phyloP scores from a whole-genome alignment of 1,140 invertebrate genomes.

The Hylaeus volcanicus region DNA sequence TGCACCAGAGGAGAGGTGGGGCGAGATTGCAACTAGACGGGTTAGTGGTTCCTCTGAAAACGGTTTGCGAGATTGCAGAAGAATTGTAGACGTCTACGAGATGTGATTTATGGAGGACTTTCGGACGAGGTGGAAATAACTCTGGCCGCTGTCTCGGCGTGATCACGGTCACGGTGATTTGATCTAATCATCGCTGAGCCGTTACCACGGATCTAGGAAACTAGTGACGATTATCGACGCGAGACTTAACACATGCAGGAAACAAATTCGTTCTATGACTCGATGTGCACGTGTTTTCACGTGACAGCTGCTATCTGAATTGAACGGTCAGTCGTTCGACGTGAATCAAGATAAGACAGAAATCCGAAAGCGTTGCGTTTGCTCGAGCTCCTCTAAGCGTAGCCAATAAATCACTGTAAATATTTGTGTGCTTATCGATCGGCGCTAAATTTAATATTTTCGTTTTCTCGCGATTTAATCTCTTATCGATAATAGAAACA shows the following conservation, averaged over 20 bases:
- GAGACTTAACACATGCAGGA: not conserved
- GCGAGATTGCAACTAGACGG: constrained; percentile 18
- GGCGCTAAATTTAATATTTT: not conserved
- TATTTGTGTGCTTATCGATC: not conserved
- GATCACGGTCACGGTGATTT: constrained; percentile 58
- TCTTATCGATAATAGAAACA: too few species aligned
- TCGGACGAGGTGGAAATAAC: constrained; percentile 43
- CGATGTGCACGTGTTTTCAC: not conserved
- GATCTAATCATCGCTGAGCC: constrained; percentile 50
- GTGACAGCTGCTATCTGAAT: not conserved
- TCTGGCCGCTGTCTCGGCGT: constrained; percentile 30
- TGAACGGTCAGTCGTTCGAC: not conserved
- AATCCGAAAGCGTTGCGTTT: not conserved
- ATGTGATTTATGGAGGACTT: constrained; percentile 67
- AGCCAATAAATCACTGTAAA: not conserved
- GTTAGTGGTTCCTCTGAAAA: constrained; percentile 24
- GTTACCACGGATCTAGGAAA: constrained; percentile 57
- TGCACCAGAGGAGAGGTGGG: constrained; percentile 14
- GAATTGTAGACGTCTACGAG: constrained; percentile 58
- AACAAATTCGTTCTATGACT: not conserved
- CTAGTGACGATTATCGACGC: constrained; percentile 28
- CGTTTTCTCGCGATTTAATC: too few species aligned
- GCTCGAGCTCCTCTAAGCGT: not conserved
- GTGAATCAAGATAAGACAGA: not conserved
- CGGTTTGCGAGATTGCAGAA: constrained; percentile 42